Base-by-base conservation (phyloP, 2,888 invertebrate species). In the Conistra vaccinii region DNA sequence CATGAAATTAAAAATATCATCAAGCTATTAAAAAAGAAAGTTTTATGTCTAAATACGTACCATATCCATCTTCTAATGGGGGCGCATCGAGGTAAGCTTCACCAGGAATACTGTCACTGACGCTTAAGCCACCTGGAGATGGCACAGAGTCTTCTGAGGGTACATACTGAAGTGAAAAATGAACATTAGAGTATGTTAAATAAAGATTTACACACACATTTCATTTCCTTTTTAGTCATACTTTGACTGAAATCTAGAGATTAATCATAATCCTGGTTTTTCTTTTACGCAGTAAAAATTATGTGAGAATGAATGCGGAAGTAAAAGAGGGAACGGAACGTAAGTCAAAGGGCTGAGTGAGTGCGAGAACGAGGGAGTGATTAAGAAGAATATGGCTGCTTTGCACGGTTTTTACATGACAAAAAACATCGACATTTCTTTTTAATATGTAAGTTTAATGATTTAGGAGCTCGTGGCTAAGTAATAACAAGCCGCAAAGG, bases 41-140 rank as follows among this genome's bases (percentile, higher is more conserved):
- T 17, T 17, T 53, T 6, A 26, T n/a, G 23, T 20, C 0, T 35
- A 4, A 0, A 17, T 53, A 84, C 90, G 78, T 91, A 95, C 95
- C 95, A 84, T 91, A 96, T 69, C 96, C 96, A 79, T 96, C 95
- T 88, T 96, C 96, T 65, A 94, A 84, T 0, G 92, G 89, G 23
- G 90, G 84, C 53, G 78, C 85, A n/a, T 89, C 90, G 10, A 69
- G 73, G 61, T 75, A 69, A 39, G 60, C 45, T 62, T 90, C 87
- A 32, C 74, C 57, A 39, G 77, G 67, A 55, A 61, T 35, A 35
- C 61, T 60, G 39, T 70, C 72, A 51, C 51, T 75, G 5, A 58
- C 29, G 32, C 65, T 69, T 39, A 72, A 3, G 26, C 69, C 68
- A 10, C 66, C 39, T 14, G 84, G 61, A 23, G 81, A 55, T 0